Evolutionary conservation across 2,113 vertebrate genomes (phyloP).

Genomic region (Bujurquina vittata): DNA sequence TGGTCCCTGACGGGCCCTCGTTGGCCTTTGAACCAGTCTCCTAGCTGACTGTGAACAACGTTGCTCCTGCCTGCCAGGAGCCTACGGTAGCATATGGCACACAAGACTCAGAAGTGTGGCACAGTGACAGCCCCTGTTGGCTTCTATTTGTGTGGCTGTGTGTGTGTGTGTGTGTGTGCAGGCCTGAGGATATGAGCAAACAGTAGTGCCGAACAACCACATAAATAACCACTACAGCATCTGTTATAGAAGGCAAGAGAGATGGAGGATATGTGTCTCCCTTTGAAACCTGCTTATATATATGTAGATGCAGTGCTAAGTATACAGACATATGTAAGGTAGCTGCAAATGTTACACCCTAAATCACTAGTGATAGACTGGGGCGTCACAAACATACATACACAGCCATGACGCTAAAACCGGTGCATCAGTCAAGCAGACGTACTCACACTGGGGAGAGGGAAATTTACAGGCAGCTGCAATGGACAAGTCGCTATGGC

Average conservation of each 20-base stretch:
- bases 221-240: slow-evolving; percentile 72
- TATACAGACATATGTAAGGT: neutral
- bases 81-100: slow-evolving; percentile 61
- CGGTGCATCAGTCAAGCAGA: slow-evolving; percentile 37
- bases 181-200: slow-evolving; percentile 56
- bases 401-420: slow-evolving; percentile 12
- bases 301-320: neutral
- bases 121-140: slow-evolving; percentile 57
- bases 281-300: slow-evolving; percentile 21
- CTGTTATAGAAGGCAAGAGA: slow-evolving; percentile 46
- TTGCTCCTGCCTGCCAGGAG: slow-evolving; percentile 57
- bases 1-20: slow-evolving; percentile 49
- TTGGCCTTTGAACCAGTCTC: slow-evolving; percentile 67
- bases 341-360: slow-evolving; percentile 23
- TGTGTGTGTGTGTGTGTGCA: slow-evolving; percentile 6
- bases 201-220: slow-evolving; percentile 62
- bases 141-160: slow-evolving; percentile 10
- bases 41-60: slow-evolving; percentile 40
- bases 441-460: slow-evolving; percentile 28
- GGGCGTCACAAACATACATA: neutral
- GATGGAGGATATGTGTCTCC: slow-evolving; percentile 11
- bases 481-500: slow-evolving; percentile 73
- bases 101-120: slow-evolving; percentile 49
- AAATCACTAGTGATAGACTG: neutral
- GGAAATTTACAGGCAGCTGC: slow-evolving; percentile 67